These are phyloP conservation scores for Sterna hirundo DNA, from an alignment of 2,113 vertebrate species.

Conservation along the genomic window DNA sequence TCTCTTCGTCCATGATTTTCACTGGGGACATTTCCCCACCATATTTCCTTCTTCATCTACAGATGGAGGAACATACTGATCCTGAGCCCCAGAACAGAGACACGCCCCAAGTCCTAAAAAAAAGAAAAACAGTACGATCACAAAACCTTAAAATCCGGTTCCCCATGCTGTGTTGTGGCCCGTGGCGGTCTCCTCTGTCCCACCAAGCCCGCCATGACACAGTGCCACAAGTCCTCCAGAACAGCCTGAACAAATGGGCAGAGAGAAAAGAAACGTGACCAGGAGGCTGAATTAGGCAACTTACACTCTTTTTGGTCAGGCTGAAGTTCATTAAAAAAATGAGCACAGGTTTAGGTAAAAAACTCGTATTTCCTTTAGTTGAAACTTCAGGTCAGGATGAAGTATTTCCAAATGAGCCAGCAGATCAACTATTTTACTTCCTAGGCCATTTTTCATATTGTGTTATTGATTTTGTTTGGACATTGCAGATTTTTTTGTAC, in stretches of 20 bases:
- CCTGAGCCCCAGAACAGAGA: not conserved
- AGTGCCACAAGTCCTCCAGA: accelerated
- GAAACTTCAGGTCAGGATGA: not conserved
- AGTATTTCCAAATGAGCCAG: not conserved
- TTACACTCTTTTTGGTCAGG: not conserved
- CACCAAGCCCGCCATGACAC: not conserved
- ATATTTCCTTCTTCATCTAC: not conserved
- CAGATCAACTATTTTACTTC: not conserved
- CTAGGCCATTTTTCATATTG: not conserved
- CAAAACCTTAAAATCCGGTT: not conserved
- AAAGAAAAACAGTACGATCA: not conserved
- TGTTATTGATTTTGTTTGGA: conserved; percentile 15
- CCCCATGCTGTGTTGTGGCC: not conserved
- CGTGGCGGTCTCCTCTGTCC: accelerated
- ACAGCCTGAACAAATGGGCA: not conserved
- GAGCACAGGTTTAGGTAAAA: not conserved
- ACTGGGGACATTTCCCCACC: not conserved
- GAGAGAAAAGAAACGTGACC: not conserved
- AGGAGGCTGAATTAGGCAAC: not conserved
- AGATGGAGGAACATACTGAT: not conserved
- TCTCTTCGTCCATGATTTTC: not conserved
- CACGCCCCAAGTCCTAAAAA: not conserved
- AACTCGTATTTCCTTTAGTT: not conserved
- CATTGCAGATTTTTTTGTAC: not conserved
- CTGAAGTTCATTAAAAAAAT: not conserved